Evolutionary conservation across 37 sponge, comb jelly and placozoan genomes (phyloP).

Genomic region (Petrosia ficiformis): DNA sequence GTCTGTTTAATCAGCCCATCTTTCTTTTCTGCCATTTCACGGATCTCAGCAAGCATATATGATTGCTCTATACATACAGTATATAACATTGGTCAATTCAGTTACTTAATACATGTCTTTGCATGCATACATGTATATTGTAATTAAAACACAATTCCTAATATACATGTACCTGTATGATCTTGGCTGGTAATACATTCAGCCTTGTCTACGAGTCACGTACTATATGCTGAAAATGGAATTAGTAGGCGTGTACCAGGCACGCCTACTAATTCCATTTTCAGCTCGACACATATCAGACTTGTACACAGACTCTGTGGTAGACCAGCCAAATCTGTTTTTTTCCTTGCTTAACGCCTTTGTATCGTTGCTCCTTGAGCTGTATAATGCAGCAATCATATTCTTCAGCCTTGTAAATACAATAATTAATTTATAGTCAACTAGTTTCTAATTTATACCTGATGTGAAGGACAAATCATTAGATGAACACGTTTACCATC

Average conservation of each 20-base stretch:
- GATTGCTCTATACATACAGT: too few species aligned
- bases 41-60: slow-evolving; percentile 19
- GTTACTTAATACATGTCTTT: too few species aligned
- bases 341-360: too few species aligned
- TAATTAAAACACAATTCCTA: neutral
- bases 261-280: slow-evolving; percentile 5
- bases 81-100: too few species aligned
- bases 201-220: slow-evolving; percentile 14
- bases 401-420: slow-evolving; percentile 27
- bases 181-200: slow-evolving; percentile 37
- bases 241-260: too few species aligned
- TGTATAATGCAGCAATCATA: slow-evolving; percentile 23
- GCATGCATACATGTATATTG: too few species aligned
- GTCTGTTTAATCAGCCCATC: neutral
- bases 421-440: too few species aligned
- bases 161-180: slow-evolving; percentile 20
- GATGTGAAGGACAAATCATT: slow-evolving; percentile 24
- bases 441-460: slow-evolving; percentile 6
- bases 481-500: neutral
- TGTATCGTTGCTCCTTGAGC: slow-evolving; percentile 9
- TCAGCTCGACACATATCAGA: neutral
- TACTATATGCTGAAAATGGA: slow-evolving; percentile 3
- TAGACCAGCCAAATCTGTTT: slow-evolving; percentile 14
- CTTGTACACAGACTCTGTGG: slow-evolving; percentile 2
- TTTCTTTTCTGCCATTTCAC: slow-evolving; percentile 11